Conservation (phyloP, 2,113 vertebrate species). For the Nothocercus julius region DNA sequence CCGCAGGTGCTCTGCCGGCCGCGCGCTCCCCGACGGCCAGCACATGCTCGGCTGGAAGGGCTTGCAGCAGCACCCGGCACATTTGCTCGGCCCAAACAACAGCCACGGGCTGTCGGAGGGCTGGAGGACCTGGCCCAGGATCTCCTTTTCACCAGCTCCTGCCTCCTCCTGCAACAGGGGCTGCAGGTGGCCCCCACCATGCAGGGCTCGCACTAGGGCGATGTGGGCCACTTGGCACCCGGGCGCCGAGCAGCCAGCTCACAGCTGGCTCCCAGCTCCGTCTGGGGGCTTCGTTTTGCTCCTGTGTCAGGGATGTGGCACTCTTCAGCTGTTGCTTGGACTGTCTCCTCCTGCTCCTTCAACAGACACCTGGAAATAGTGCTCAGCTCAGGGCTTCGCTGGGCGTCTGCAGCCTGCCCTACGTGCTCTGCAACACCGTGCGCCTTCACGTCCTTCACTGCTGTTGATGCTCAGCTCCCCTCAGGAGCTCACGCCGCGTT, state of each 20-base stretch:
- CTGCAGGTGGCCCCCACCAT: rapidly evolving
- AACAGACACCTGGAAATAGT: too few relatives aligned
- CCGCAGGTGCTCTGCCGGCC: not conserved
- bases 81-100: not conserved
- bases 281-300: not conserved
- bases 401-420: not conserved
- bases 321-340: not conserved
- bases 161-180: not conserved
- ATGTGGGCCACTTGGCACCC: not conserved
- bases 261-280: not conserved
- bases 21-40: not conserved
- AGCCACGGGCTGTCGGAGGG: rapidly evolving
- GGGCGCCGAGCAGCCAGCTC: not conserved
- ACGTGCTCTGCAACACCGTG: not conserved
- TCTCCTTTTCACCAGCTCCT: not conserved
- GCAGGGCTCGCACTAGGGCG: rapidly evolving
- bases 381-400: not conserved
- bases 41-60: not conserved
- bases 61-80: not conserved
- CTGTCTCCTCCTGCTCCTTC: not conserved
- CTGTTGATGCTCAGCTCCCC: not conserved
- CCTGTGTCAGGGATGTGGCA: not conserved
- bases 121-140: not conserved
- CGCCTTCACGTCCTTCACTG: too few relatives aligned
- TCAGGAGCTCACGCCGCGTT: not conserved